These are phyloP conservation scores for Diachrysia chrysitis DNA, from an alignment of 2,888 invertebrate species.

Conservation along the genomic window DNA sequence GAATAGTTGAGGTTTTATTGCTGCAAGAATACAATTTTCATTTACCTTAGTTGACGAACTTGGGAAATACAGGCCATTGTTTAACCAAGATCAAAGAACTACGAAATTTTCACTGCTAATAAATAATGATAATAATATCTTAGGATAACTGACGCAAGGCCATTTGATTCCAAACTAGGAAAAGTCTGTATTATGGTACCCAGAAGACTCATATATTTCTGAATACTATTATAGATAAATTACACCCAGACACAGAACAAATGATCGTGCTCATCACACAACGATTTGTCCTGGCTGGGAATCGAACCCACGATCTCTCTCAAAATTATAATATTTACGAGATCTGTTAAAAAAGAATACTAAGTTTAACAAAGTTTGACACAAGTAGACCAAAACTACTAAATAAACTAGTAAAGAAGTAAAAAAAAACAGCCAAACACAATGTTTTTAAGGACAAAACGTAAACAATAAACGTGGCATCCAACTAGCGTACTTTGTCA, in stretches of 20 bases:
- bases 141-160: too few relatives aligned
- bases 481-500: constrained; percentile 45
- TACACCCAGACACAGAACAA: too few relatives aligned
- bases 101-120: neutral
- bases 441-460: neutral
- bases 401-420: neutral
- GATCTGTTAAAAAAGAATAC: neutral
- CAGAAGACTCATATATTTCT: too few relatives aligned
- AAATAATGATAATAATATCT: too few relatives aligned
- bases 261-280: too few relatives aligned
- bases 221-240: too few relatives aligned
- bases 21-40: neutral
- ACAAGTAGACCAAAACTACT: neutral
- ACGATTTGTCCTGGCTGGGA: too few relatives aligned
- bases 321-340: too few relatives aligned
- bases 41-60: neutral
- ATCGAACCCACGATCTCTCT: too few relatives aligned
- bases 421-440: neutral
- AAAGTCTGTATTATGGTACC: too few relatives aligned
- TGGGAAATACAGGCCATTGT: neutral
- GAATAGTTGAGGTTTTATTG: too few relatives aligned
- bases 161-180: too few relatives aligned
- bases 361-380: neutral
- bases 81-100: neutral
- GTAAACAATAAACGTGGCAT: constrained; percentile 17